Evolutionary conservation across 2,797 vertebrate species (phyloP).

Genomic region (Merluccius polli): DNA sequence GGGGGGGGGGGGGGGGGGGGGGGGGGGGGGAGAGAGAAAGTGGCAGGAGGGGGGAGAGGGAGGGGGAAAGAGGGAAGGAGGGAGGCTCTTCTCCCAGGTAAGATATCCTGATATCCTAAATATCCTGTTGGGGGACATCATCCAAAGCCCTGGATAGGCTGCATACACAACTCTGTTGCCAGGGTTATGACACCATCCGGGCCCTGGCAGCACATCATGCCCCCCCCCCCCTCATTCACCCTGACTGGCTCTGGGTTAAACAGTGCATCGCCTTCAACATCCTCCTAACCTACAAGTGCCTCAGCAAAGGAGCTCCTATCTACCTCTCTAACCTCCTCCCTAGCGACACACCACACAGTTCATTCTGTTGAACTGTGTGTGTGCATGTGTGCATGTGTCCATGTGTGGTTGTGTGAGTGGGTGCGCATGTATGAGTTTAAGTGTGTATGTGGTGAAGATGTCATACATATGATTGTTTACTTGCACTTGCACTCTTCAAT

Average conservation of each 20-base stretch:
- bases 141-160: too few relatives aligned
- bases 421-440: constrained; percentile 41
- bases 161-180: too few relatives aligned
- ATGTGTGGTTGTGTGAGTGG: constrained; percentile 13
- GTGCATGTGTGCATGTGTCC: constrained; percentile 3
- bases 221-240: too few relatives aligned
- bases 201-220: too few relatives aligned
- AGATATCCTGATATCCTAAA: too few relatives aligned
- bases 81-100: neutral
- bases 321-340: neutral
- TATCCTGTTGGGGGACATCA: neutral
- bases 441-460: too few relatives aligned
- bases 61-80: neutral
- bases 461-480: too few relatives aligned
- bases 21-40: neutral
- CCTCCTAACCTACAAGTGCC: too few relatives aligned
- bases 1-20: neutral
- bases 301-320: too few relatives aligned
- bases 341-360: neutral
- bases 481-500: too few relatives aligned
- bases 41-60: neutral
- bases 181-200: too few relatives aligned
- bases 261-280: neutral
- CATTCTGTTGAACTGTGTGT: neutral
- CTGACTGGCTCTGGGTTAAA: too few relatives aligned